Evolutionary conservation across 1,140 invertebrate genomes (phyloP).

Genomic region (Vanessa atalanta): DNA sequence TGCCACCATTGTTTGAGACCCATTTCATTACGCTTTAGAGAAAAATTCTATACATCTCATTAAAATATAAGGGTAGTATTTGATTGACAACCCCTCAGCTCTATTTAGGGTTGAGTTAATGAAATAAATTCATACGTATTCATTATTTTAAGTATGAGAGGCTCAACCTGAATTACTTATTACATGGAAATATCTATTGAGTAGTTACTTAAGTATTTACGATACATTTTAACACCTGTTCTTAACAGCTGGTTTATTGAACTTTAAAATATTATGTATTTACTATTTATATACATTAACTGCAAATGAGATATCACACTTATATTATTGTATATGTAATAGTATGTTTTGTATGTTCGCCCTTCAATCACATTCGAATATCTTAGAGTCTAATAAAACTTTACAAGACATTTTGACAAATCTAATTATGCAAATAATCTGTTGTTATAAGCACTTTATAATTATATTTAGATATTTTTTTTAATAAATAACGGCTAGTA

Average conservation of each 20-base stretch:
- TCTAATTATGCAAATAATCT: too few species aligned
- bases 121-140: conserved; percentile 31
- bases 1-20: conserved; percentile 28
- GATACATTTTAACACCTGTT: not conserved
- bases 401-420: too few species aligned
- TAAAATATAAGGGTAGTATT: conserved; percentile 29
- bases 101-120: conserved; percentile 12
- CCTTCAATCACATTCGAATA: too few species aligned
- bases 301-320: too few species aligned
- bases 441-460: too few species aligned
- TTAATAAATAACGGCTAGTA: too few species aligned
- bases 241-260: not conserved
- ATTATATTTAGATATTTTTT: too few species aligned
- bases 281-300: too few species aligned
- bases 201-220: not conserved
- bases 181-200: conserved; percentile 4
- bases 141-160: conserved; percentile 7
- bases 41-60: conserved; percentile 27
- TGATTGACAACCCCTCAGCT: conserved; percentile 33
- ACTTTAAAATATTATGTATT: too few species aligned
- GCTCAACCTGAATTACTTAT: not conserved
- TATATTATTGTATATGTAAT: too few species aligned
- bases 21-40: conserved; percentile 19
- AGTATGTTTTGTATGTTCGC: too few species aligned
- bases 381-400: too few species aligned